Conservation (phyloP, 2,797 vertebrate genomes). For the Sebastes iracundus region DNA sequence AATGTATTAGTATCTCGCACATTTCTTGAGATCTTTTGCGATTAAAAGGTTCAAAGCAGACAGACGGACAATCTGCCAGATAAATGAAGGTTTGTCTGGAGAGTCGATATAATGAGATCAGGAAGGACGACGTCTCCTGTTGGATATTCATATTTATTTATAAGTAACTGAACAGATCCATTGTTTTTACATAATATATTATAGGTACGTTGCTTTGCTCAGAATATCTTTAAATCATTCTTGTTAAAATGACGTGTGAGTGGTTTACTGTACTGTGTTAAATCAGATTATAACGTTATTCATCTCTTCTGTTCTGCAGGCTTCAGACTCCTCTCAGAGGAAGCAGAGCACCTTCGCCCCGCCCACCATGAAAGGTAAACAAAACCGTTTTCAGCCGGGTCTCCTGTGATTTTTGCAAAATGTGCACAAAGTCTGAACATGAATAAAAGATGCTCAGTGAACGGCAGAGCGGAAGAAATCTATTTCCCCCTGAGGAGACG, state of each 20-base stretch:
- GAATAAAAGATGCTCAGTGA: neutral
- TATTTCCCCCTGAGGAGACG: neutral
- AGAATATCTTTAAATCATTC: neutral
- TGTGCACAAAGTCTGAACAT: neutral
- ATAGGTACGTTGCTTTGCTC: neutral
- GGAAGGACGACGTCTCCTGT: neutral
- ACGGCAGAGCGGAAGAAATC: neutral
- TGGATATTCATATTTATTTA: neutral
- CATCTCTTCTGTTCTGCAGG: constrained; percentile 26
- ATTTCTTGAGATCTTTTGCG: neutral
- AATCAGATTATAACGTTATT: neutral
- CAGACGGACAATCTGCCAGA: neutral
- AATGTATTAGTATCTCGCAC: neutral
- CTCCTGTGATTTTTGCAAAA: neutral
- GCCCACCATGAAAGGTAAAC: constrained; percentile 90
- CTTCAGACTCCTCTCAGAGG: constrained; percentile 79
- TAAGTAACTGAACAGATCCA: neutral
- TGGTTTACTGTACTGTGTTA: neutral
- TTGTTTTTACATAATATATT: neutral
- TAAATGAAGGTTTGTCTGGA: neutral
- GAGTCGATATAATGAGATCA: neutral
- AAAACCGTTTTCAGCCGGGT: neutral
- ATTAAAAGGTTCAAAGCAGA: neutral
- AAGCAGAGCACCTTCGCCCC: constrained; percentile 90
- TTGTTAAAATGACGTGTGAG: neutral